phyloP scores from a whole-genome alignment of 2,888 invertebrate genomes.

The Campoplex nolae region DNA sequence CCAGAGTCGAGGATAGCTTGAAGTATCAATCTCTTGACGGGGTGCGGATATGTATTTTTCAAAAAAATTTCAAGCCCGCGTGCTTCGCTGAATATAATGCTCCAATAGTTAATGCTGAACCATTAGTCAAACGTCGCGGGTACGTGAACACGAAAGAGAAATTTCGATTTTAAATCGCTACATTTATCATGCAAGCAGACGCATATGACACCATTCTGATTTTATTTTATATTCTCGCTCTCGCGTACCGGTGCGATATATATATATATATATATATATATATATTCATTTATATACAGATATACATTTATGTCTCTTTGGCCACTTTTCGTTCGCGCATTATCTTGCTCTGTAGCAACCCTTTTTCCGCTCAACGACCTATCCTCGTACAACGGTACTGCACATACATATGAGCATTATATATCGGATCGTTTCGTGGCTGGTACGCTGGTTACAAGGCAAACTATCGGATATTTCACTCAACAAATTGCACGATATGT shows the following conservation, averaged over 20 bases:
- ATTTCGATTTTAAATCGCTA: slow-evolving; percentile 85
- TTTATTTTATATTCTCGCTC: slow-evolving; percentile 82
- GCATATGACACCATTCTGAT: slow-evolving; percentile 84
- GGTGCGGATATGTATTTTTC: slow-evolving; percentile 81
- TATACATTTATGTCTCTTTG: slow-evolving; percentile 17
- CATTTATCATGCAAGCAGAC: slow-evolving; percentile 85
- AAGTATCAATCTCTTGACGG: slow-evolving; percentile 84
- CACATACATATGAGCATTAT: slow-evolving; percentile 24
- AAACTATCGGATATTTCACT: slow-evolving; percentile 52
- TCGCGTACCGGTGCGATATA: slow-evolving; percentile 37
- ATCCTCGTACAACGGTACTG: slow-evolving; percentile 31
- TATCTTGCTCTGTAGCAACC: slow-evolving; percentile 70
- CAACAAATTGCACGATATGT: slow-evolving; percentile 15
- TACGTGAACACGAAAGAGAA: slow-evolving; percentile 84
- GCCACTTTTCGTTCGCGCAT: slow-evolving; percentile 58
- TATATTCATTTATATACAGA: slow-evolving; percentile 61
- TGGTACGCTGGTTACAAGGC: slow-evolving; percentile 39
- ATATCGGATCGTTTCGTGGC: slow-evolving; percentile 45
- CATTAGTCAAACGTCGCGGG: slow-evolving; percentile 84
- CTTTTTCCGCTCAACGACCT: slow-evolving; percentile 70
- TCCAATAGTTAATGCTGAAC: slow-evolving; percentile 84
- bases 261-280: neutral
- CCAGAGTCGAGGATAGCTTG: slow-evolving; percentile 71
- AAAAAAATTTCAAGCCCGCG: slow-evolving; percentile 80
- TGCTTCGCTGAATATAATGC: slow-evolving; percentile 80